Evolutionary conservation across 2,888 invertebrate genomes (phyloP), one percentile per base, ranked within the genome.

Genomic region (Perdita meconis): DNA sequence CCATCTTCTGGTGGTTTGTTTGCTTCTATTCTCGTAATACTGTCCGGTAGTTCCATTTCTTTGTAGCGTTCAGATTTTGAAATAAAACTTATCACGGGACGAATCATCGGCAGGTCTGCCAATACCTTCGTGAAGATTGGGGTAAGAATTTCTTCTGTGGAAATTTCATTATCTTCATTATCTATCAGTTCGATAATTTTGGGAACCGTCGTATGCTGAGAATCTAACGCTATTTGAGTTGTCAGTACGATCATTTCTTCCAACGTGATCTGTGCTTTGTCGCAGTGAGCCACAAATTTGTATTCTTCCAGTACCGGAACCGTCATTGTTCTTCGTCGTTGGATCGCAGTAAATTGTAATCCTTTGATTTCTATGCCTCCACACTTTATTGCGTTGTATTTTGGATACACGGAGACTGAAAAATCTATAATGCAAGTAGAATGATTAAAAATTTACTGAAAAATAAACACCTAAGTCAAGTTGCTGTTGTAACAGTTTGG

Each of bases 71-170:
- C 81, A 2, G 86, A 64, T 1, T 89, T 74, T 2, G 87, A 80
- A 1, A 95, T 88, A 0, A 96, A 90, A 60, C 94, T 92, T 0
- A 95, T 92, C 60, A 96, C 95, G 0, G 96, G 94, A 83, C 96
- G 95, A 2, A 96, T 93, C 13, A 96, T 89, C 0, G 96, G 96
- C 44, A 96, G 90, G 85, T 97, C 96, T 56, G 94, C 95, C 0
- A 97, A 92, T 0, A 95, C 92, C 1, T 95, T 94, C 8, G 93
- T 91, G 5, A 97, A 93, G 12, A 93, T 82, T 1, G 94, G 94
- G 0, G 95, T 92, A 0, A 95, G 81, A 0, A 93, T 71, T 19
- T 91, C 78, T 24, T 93, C 92, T 0, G 89, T 76, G 0, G 87
- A 57, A 1, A 87, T 30, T 30, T 2, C 68, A 1, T 86, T 76